phyloP scores from a whole-genome alignment of 2,797 vertebrate species.

The Amniataba percoides region DNA sequence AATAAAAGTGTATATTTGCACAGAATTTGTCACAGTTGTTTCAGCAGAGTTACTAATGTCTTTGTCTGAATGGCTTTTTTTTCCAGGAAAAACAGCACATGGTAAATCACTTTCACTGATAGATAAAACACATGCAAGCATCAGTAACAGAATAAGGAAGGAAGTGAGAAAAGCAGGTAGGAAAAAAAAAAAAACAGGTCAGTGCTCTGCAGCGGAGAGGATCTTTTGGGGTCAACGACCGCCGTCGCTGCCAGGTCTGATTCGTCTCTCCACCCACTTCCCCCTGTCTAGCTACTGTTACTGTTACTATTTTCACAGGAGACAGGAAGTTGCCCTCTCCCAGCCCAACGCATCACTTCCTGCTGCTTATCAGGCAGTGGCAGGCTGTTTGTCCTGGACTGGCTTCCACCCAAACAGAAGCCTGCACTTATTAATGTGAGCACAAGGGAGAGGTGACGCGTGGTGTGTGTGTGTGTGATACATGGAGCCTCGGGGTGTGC shows the following conservation, averaged over 20 bases:
- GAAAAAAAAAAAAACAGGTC: conserved; percentile 5
- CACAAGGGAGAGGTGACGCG: neutral
- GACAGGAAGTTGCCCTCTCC: conserved; percentile 79
- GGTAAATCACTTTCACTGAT: conserved; percentile 55
- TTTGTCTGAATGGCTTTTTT: conserved; percentile 8
- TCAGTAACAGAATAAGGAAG: conserved; percentile 5
- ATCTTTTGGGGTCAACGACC: conserved; percentile 41
- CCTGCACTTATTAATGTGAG: conserved; percentile 10
- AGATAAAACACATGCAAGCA: conserved; percentile 47
- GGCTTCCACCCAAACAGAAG: conserved; percentile 68
- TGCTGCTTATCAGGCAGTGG: conserved; percentile 77
- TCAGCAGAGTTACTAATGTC: conserved; percentile 7
- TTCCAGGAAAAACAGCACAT: conserved; percentile 44
- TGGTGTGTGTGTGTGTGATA: conserved; percentile 3
- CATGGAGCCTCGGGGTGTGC: neutral
- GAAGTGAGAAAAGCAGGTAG: conserved; percentile 39
- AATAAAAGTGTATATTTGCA: neutral
- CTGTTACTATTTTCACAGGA: conserved; percentile 78
- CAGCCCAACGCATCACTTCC: conserved; percentile 78
- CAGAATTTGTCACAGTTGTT: neutral
- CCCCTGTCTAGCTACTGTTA: conserved; percentile 57
- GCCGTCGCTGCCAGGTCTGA: conserved; percentile 24
- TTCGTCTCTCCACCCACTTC: conserved; percentile 36
- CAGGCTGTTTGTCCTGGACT: conserved; percentile 79
- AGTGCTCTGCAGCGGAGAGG: neutral